These are phyloP conservation scores for Microtus agrestis DNA, from an alignment of 2,797 vertebrate genomes.

Conservation along the genomic window DNA sequence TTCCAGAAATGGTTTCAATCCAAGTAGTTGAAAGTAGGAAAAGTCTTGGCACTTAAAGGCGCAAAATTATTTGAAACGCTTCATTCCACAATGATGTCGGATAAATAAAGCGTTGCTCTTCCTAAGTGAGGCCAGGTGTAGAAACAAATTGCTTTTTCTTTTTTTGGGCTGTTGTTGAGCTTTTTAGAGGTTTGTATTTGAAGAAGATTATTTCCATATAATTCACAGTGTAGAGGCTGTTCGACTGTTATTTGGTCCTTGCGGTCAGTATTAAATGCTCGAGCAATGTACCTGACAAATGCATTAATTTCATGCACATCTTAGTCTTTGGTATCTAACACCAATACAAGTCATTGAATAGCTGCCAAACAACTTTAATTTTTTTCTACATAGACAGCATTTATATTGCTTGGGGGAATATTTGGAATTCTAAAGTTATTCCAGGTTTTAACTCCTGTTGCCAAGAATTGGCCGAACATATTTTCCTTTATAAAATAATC, in stretches of 20 bases:
- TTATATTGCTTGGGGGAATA: constrained; percentile 58
- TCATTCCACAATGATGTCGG: constrained; percentile 80
- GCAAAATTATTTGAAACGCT: constrained; percentile 81
- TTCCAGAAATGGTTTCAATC: constrained; percentile 66
- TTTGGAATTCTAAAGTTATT: constrained; percentile 49
- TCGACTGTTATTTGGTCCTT: constrained; percentile 54
- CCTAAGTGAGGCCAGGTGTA: constrained; percentile 83
- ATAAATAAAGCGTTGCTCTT: constrained; percentile 81
- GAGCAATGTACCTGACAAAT: constrained; percentile 38
- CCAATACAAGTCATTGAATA: constrained; percentile 31
- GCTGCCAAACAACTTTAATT: constrained; percentile 17
- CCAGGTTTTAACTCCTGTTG: constrained; percentile 42
- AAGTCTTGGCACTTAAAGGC: constrained; percentile 78
- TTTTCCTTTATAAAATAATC: neutral
- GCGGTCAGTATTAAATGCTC: constrained; percentile 35
- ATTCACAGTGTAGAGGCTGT: neutral
- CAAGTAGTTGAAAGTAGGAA: constrained; percentile 79
- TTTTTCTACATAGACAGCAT: neutral
- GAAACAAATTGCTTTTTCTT: constrained; percentile 75
- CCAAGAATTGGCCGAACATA: constrained; percentile 43
- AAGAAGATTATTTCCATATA: constrained; percentile 56
- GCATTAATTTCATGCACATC: constrained; percentile 65
- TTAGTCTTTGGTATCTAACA: constrained; percentile 58
- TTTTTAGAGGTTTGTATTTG: constrained; percentile 57
- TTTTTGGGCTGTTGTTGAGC: neutral